A percentile compares a stretch with the other conserved stretches of the same genome.
phyloP scores from a whole-genome alignment of 2,888 invertebrate species.

The Chesias legatella region DNA sequence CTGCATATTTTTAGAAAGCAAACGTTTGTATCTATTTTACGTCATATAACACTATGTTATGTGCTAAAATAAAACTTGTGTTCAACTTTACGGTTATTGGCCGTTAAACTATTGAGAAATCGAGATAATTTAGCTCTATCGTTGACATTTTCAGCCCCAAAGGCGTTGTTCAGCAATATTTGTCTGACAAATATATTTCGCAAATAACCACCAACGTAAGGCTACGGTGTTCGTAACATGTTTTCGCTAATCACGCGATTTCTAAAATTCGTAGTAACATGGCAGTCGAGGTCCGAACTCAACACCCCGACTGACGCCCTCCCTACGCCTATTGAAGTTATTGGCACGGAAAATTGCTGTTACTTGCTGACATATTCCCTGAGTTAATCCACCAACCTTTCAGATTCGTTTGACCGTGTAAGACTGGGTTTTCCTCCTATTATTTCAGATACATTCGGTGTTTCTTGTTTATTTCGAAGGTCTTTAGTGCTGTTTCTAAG shows the following conservation, averaged over 20 bases:
- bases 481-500: too few species aligned
- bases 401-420: neutral
- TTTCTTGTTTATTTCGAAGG: too few species aligned
- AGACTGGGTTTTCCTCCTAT: neutral
- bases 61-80: too few species aligned
- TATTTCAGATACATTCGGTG: neutral
- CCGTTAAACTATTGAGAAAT: too few species aligned
- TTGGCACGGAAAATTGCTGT: constrained; percentile 23
- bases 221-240: constrained; percentile 6
- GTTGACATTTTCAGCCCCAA: too few species aligned
- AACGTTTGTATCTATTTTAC: too few species aligned
- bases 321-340: constrained; percentile 18
- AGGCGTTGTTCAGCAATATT: too few species aligned
- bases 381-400: constrained; percentile 4
- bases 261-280: constrained; percentile 15
- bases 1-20: too few species aligned
- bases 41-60: too few species aligned
- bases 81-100: too few species aligned
- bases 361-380: constrained; percentile 9
- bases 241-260: constrained; percentile 16
- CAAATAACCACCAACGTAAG: neutral
- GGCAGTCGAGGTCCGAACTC: constrained; percentile 5
- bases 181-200: neutral
- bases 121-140: too few species aligned
- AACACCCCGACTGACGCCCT: constrained; percentile 12